Evolutionary conservation across 2,797 vertebrate genomes (phyloP), one percentile per base, ranked within the genome.

Genomic region (Hipposideros larvatus): DNA sequence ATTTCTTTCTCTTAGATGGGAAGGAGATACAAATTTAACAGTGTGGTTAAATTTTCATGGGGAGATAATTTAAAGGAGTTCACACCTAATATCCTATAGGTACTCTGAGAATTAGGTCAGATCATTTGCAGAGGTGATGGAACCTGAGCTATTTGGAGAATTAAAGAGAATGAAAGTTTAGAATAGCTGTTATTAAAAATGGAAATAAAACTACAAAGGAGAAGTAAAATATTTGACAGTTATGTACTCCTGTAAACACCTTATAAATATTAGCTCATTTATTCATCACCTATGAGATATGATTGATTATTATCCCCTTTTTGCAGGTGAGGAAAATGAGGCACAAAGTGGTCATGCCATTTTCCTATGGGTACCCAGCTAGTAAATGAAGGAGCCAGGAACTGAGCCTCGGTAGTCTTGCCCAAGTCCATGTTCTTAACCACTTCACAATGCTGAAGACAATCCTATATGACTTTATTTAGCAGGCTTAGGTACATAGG

Each of bases 1-100:
- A 68, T 95, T 55, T 96, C 28, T 87, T 71, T 80, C n/a, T 90
- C 70, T 63, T 78, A 86, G 31, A 37, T 86, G 26, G 21, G 16
- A 86, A 93, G 37, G 26, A 93, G 37, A 86, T 43, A 66, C 46
- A 86, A 57, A 86, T 86, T 18, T 15, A 48, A 8, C 80, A 78
- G 19, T 28, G 14, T 59, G 88, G 34, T 87, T 91, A 79, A 73
- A 41, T 70, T 93, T 90, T 65, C 13, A 66, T 43, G 37, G 11
- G 19, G 43, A 80, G 59, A 59, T 86, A 80, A 95, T 92, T 89
- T 90, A 92, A 84, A 95, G 28, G 55, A n/a, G 11, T 48, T 93
- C 14, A 61, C 6, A 84, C 16, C 31, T 59, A 51, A 22, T 71
- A 7, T 79, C 43, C n/a, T 46, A 57, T n/a, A 31, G 21, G 15